phyloP scores from a whole-genome alignment of 2,797 vertebrate genomes.

The Anniella stebbinsi region DNA sequence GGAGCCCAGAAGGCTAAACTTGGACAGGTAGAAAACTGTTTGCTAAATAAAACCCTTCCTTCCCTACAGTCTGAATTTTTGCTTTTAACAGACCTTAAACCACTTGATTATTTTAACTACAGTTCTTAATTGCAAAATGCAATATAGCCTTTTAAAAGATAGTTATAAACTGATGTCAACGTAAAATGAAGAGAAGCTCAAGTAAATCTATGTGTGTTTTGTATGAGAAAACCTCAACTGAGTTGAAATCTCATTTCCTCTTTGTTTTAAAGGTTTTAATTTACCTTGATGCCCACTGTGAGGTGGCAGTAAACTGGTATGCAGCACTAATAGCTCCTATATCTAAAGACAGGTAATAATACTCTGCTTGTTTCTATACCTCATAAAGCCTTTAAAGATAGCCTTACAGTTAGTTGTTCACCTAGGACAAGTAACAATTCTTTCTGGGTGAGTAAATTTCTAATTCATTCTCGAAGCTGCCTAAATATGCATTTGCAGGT shows the following conservation, averaged over 20 bases:
- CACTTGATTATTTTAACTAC: conserved; percentile 18
- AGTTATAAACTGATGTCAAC: conserved; percentile 7
- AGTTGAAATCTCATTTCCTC: conserved; percentile 60
- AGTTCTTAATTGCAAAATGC: conserved; percentile 35
- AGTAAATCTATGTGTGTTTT: conserved; percentile 41
- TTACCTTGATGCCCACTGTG: conserved; percentile 98
- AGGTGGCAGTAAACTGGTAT: conserved; percentile 98
- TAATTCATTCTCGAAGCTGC: background rate
- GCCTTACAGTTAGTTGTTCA: background rate
- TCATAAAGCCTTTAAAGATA: conserved; percentile 28
- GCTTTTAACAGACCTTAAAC: background rate
- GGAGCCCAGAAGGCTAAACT: conserved; percentile 92
- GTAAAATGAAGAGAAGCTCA: conserved; percentile 36
- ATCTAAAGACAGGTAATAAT: conserved; percentile 95
- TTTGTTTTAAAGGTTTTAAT: conserved; percentile 90
- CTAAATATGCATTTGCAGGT: background rate
- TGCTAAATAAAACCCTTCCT: conserved; percentile 27
- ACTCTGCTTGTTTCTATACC: conserved; percentile 57
- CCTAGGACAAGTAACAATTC: background rate
- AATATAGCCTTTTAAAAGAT: background rate
- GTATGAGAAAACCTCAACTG: conserved; percentile 19
- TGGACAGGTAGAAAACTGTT: conserved; percentile 82
- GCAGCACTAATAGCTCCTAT: conserved; percentile 95
- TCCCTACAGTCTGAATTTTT: background rate
- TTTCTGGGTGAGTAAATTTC: conserved; percentile 10